Base-by-base conservation (phyloP, 2,113 vertebrate genomes). In the Amazona vittata region DNA sequence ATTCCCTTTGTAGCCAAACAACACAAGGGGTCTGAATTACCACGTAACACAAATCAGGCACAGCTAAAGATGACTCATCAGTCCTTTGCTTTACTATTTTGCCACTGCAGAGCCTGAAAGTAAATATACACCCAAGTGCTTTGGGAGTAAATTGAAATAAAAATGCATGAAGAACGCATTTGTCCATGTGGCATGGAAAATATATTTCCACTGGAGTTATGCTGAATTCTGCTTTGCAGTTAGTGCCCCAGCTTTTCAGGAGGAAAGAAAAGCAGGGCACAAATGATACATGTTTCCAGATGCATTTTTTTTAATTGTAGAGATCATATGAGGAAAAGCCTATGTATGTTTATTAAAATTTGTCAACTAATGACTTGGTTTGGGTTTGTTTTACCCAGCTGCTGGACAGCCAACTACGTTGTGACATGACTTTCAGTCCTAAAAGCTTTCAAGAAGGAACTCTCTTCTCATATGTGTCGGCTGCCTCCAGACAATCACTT, bases 371-470 rank as follows among this genome's bases (percentile, higher is more conserved):
- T 60, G 9, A 44, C 50, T 65, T 91, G 9, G 12, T 85, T 79
- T 83, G n/a, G 28, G 87, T 91, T 68, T 84, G 37, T 87, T 87
- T 97, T 78, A 67, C 43, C 49, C 92, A 99, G 99, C 99, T 95
- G 99, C 99, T 94, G 99, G 99, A 92, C 99, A 99, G 94, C 99
- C 99, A 69, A 99, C 99, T 92, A 99, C 99, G 13, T 99, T 99
- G 99, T 99, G 98, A 99, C 89, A 31, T 41, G 96, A 85, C 69
- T 92, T 94, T 63, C 63, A 49, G 87, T 78, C 76, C 87, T 94
- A 84, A 39, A 83, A 74, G 95, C 69, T 88, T 88, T 77, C 83
- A 97, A 91, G 95, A 82, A 95, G 96, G 94, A 98, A 68, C 71
- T 86, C 86, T 88, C 84, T 89, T 86, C 89, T 46, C 50, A 15